These are phyloP conservation scores for Drosophila nebulosa DNA, from an alignment of 1,140 invertebrate genomes.

Conservation along the genomic window DNA sequence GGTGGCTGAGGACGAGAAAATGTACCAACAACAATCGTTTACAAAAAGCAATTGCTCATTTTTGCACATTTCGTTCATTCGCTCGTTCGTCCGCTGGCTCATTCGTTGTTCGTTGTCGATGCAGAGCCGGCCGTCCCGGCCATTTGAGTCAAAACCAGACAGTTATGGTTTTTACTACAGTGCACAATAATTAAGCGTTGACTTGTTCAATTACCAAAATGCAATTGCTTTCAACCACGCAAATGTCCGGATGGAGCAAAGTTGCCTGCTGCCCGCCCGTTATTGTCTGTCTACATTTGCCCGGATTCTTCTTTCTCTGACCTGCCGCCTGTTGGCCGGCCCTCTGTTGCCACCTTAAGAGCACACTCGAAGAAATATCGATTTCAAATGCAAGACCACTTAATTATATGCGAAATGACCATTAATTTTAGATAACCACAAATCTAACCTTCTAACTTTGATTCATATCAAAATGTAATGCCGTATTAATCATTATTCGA, in stretches of 20 bases:
- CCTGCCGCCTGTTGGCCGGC: neutral
- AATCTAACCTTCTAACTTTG: too few species aligned
- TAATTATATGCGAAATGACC: too few species aligned
- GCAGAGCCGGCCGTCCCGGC: too few species aligned
- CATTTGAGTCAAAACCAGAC: constrained; percentile 47
- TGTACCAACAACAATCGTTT: constrained; percentile 30
- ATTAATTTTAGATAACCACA: too few species aligned
- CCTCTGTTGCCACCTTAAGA: too few species aligned
- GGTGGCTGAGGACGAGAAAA: neutral
- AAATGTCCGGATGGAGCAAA: constrained; percentile 33
- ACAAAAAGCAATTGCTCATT: constrained; percentile 65
- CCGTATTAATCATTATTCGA: too few species aligned
- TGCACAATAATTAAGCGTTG: constrained; percentile 71
- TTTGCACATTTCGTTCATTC: constrained; percentile 62
- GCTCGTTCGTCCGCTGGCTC: too few species aligned
- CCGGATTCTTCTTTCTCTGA: neutral
- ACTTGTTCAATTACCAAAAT: constrained; percentile 78
- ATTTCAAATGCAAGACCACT: too few species aligned
- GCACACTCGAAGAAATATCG: too few species aligned
- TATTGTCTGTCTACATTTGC: neutral
- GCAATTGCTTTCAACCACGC: constrained; percentile 72
- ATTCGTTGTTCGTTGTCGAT: constrained; percentile 25
- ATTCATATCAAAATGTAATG: too few species aligned
- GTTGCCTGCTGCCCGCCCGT: neutral
- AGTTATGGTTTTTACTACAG: constrained; percentile 64